These are phyloP conservation scores for Scophthalmus maximus DNA, from an alignment of 2,113 vertebrate genomes.

Conservation along the genomic window DNA sequence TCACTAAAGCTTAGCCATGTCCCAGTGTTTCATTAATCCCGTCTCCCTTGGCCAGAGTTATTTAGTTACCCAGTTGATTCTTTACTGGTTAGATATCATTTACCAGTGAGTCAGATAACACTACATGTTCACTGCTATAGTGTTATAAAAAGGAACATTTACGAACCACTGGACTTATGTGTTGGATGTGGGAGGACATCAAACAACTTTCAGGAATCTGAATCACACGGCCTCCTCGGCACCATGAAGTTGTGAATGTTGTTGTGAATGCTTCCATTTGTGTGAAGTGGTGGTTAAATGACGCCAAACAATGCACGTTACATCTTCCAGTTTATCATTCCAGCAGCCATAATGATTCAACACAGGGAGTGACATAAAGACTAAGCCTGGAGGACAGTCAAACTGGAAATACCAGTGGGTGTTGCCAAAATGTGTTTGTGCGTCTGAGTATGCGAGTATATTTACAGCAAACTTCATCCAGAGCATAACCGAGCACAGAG, in stretches of 20 bases:
- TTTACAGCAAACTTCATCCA: conserved; percentile 40
- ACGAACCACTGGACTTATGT: no score
- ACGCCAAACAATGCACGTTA: conserved; percentile 12
- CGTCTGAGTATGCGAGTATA: conserved; percentile 29
- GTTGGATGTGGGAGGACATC: background rate
- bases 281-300: background rate
- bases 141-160: background rate
- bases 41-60: conserved; percentile 43
- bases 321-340: conserved; percentile 25
- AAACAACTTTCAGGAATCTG: background rate
- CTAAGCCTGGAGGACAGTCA: conserved; percentile 61
- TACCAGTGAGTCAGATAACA: conserved; percentile 7
- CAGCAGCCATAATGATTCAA: conserved; percentile 35
- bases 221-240: background rate
- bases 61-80: conserved; percentile 43
- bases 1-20: background rate
- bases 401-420: conserved; percentile 77
- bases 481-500: background rate
- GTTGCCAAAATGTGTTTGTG: conserved; percentile 59
- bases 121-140: conserved; percentile 4
- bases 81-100: conserved; percentile 27
- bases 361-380: conserved; percentile 55
- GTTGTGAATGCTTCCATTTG: conserved; percentile 1
- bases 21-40: conserved; percentile 37
- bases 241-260: background rate